Evolutionary conservation across 2,113 vertebrate genomes (phyloP).

Genomic region (Caretta caretta): DNA sequence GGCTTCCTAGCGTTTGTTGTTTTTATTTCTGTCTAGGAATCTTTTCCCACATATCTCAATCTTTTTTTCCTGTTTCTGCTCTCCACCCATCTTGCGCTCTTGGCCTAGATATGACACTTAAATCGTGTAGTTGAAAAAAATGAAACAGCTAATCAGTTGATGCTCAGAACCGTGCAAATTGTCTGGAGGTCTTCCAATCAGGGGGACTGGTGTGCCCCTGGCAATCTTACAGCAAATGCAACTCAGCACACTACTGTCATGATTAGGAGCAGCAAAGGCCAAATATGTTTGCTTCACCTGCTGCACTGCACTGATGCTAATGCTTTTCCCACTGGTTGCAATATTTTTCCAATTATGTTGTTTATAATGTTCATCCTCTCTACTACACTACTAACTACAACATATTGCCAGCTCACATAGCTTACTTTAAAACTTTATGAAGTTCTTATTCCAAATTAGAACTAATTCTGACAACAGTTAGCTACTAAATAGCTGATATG

Average conservation of each 20-base stretch:
- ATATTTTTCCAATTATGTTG: background rate
- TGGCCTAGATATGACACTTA: background rate
- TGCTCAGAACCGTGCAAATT: background rate
- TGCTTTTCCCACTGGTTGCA: background rate
- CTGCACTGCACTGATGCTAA: background rate
- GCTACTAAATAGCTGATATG: background rate
- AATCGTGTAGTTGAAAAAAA: background rate
- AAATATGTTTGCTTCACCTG: background rate
- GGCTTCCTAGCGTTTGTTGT: background rate
- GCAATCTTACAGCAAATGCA: background rate
- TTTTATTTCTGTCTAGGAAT: background rate
- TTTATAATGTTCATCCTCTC: background rate
- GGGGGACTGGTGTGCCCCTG: background rate
- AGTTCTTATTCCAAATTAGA: background rate
- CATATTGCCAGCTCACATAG: background rate
- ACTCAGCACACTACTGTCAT: background rate
- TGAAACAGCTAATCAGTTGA: background rate
- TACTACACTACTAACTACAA: background rate
- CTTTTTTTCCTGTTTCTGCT: background rate
- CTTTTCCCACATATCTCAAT: background rate
- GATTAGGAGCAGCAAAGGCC: background rate
- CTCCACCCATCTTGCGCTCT: background rate
- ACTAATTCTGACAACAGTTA: background rate
- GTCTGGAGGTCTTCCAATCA: background rate
- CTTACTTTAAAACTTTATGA: background rate